Conservation (phyloP, 1,140 invertebrate species). For the Teleopsis dalmanni region DNA sequence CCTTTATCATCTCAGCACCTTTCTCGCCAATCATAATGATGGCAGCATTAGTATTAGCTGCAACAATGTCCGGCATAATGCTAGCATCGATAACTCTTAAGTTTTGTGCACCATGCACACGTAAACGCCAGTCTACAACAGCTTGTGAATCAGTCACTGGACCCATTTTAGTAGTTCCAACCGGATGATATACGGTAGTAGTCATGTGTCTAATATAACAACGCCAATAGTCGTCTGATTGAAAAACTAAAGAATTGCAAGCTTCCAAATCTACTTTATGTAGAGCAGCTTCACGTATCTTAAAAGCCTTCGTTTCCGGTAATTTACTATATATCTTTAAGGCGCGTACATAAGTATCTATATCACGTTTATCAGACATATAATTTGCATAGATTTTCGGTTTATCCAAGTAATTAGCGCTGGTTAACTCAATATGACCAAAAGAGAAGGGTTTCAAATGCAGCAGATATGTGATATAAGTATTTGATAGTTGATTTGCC, state of each 20-base stretch:
- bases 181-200: constrained; percentile 60
- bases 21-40: constrained; percentile 73
- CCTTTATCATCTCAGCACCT: constrained; percentile 60
- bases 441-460: constrained; percentile 48
- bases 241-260: constrained; percentile 42
- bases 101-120: constrained; percentile 56
- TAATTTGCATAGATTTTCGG: constrained; percentile 79
- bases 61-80: constrained; percentile 65
- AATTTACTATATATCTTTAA: constrained; percentile 48
- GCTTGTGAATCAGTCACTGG: constrained; percentile 51
- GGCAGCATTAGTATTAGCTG: constrained; percentile 69
- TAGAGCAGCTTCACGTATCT: constrained; percentile 42
- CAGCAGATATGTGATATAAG: constrained; percentile 44
- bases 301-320: constrained; percentile 49
- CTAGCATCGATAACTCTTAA: constrained; percentile 71
- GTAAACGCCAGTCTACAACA: constrained; percentile 59
- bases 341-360: constrained; percentile 62
- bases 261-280: constrained; percentile 41
- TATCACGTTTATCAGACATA: constrained; percentile 66
- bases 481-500: constrained; percentile 43
- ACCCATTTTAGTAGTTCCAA: constrained; percentile 73
- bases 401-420: constrained; percentile 39
- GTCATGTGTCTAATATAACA: constrained; percentile 56
- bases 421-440: constrained; percentile 41
- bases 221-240: constrained; percentile 54